Evolutionary conservation across 2,113 vertebrate genomes (phyloP).

Genomic region (Microcebus murinus): DNA sequence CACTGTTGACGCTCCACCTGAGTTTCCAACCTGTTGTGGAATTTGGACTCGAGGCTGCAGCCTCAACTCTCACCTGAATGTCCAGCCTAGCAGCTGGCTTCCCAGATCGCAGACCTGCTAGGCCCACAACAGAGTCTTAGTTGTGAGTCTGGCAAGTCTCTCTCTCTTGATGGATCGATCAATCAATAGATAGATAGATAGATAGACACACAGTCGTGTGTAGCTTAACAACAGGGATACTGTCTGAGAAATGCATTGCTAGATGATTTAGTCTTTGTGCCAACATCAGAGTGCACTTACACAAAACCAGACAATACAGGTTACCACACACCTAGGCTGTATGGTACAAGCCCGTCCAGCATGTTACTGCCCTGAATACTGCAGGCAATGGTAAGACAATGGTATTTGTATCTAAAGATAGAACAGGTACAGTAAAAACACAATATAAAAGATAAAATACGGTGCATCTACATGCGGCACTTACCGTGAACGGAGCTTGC

Average conservation of each 20-base stretch:
- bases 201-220: too few relatives aligned
- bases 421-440: not conserved
- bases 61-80: not conserved
- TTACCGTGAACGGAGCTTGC: not conserved
- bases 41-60: not conserved
- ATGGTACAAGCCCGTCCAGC: not conserved
- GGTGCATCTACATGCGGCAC: not conserved
- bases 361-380: not conserved
- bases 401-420: not conserved
- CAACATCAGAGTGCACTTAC: not conserved
- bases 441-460: not conserved
- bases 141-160: not conserved
- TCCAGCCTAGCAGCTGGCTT: not conserved
- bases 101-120: not conserved
- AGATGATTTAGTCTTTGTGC: not conserved
- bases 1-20: not conserved
- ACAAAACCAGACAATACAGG: not conserved
- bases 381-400: not conserved
- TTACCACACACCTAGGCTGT: not conserved
- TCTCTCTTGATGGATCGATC: too few relatives aligned
- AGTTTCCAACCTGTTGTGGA: not conserved
- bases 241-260: not conserved
- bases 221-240: not conserved
- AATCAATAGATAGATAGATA: not conserved
- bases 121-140: not conserved